Conservation (phyloP, 30 jellyfish, hydroid and myxozoan species). For the Turritopsis rubra region DNA sequence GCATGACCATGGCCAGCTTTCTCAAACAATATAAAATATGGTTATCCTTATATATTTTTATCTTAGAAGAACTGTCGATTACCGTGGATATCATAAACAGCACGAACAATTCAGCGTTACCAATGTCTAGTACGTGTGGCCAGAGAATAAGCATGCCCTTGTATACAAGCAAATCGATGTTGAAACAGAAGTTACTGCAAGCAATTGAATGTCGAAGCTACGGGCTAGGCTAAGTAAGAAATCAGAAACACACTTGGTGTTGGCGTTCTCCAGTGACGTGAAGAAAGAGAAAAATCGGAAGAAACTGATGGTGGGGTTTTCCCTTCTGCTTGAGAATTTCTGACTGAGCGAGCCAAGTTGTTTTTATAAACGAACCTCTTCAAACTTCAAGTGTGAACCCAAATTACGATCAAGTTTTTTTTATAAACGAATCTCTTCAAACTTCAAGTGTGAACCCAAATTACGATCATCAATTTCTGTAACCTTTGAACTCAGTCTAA, state of each 20-base stretch:
- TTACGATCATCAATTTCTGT: no score
- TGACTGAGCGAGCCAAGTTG: no score
- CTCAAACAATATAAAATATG: no score
- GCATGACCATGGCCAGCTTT: no score
- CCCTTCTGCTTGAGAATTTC: not conserved
- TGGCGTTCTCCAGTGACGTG: not conserved
- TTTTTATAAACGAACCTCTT: no score
- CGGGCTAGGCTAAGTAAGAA: constrained; percentile 45
- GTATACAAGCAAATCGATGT: constrained; percentile 58
- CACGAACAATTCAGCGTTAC: constrained; percentile 52
- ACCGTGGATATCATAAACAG: constrained; percentile 60
- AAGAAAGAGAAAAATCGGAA: not conserved
- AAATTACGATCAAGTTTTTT: no score
- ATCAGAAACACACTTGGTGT: not conserved
- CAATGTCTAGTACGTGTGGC: constrained; percentile 91
- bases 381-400: no score
- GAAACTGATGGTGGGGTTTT: no score
- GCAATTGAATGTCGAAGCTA: constrained; percentile 83
- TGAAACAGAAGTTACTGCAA: constrained; percentile 60
- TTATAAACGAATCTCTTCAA: no score
- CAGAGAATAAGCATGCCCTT: constrained; percentile 85
- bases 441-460: no score
- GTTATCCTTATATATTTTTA: no score
- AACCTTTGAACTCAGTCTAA: no score
- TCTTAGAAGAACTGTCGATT: constrained; percentile 64